Conservation (phyloP, 1,140 invertebrate species). For the Lanistes nyassanus region DNA sequence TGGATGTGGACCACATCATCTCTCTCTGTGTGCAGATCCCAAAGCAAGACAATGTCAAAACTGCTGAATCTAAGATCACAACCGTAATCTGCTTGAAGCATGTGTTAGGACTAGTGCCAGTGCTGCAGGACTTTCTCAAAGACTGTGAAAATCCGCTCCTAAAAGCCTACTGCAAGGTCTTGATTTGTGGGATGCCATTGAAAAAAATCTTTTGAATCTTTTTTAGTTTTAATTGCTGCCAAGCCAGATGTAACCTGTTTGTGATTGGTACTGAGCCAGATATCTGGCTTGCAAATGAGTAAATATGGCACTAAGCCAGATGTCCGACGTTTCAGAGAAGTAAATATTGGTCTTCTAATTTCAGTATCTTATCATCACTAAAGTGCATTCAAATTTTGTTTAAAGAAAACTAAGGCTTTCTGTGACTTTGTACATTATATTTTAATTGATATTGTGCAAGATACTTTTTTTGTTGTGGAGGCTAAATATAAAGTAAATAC, state of each 20-base stretch:
- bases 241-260: too few species aligned
- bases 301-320: too few species aligned
- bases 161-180: slow-evolving; percentile 73
- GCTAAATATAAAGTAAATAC: neutral
- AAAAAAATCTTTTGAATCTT: too few species aligned
- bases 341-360: too few species aligned
- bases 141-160: slow-evolving; percentile 73
- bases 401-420: neutral
- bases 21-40: slow-evolving; percentile 72
- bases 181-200: too few species aligned
- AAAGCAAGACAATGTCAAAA: slow-evolving; percentile 72
- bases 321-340: too few species aligned
- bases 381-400: too few species aligned
- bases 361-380: too few species aligned
- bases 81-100: slow-evolving; percentile 83
- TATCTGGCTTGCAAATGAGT: too few species aligned
- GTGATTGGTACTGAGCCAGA: too few species aligned
- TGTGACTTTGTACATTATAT: neutral
- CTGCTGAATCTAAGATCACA: slow-evolving; percentile 80
- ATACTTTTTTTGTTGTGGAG: neutral
- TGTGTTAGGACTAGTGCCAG: slow-evolving; percentile 77
- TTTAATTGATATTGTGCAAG: neutral
- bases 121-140: slow-evolving; percentile 73
- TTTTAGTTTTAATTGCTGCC: too few species aligned
- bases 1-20: slow-evolving; percentile 75